phyloP scores from a whole-genome alignment of 2,888 invertebrate species.

The Leistus spinibarbis region DNA sequence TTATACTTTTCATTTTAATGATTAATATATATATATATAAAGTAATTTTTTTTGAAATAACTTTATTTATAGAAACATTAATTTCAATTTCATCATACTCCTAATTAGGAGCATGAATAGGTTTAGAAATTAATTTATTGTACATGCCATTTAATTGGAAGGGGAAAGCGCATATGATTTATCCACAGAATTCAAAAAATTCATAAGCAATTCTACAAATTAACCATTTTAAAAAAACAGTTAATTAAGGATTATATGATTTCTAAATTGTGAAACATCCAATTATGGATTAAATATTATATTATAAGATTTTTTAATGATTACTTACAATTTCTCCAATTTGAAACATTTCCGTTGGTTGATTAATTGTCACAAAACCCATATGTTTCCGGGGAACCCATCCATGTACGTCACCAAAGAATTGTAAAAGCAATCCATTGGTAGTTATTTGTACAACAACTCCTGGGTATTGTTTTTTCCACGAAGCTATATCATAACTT shows the following conservation, averaged over 20 bases:
- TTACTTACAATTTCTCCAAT: slow-evolving; percentile 67
- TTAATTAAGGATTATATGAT: no score
- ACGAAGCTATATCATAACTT: slow-evolving; percentile 59
- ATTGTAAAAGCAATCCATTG: slow-evolving; percentile 62
- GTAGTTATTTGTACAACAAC: slow-evolving; percentile 60
- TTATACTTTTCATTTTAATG: slow-evolving; percentile 61
- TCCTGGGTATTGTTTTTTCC: slow-evolving; percentile 63
- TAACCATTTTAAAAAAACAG: no score
- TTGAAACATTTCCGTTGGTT: slow-evolving; percentile 60
- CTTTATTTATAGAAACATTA: slow-evolving; percentile 59
- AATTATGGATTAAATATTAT: no score
- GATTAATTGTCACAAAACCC: slow-evolving; percentile 50
- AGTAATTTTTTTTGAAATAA: slow-evolving; percentile 62
- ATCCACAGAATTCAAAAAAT: no score
- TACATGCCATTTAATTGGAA: no score
- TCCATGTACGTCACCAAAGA: slow-evolving; percentile 65
- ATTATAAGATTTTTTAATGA: slow-evolving; percentile 8
- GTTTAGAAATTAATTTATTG: slow-evolving; percentile 68
- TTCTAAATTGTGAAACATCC: no score
- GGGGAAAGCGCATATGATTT: no score
- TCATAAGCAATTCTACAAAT: no score
- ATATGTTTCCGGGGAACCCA: slow-evolving; percentile 57
- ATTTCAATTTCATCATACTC: slow-evolving; percentile 59
- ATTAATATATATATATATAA: slow-evolving; percentile 58
- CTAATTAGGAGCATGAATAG: slow-evolving; percentile 63